Conservation (phyloP, 2,113 vertebrate genomes). For the Ailuropoda melanoleuca region DNA sequence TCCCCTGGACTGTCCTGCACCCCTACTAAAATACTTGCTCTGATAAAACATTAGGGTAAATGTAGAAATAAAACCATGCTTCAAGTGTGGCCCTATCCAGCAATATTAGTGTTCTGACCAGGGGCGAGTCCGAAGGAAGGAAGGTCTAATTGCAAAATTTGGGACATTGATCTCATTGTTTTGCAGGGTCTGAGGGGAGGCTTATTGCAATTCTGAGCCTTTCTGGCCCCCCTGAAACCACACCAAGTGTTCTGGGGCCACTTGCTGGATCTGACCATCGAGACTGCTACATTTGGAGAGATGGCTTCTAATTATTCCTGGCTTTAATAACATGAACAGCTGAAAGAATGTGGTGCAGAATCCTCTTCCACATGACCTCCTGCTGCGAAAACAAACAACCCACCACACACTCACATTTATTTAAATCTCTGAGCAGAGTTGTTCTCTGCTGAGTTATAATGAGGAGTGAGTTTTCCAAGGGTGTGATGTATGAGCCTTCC, state of each 20-base stretch:
- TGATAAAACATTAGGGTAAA: not conserved
- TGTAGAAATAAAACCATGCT: not conserved
- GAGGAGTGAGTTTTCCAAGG: not conserved
- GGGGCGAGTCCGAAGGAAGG: not conserved
- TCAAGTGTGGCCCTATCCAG: not conserved
- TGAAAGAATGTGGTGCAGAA: not conserved
- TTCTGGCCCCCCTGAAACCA: not conserved
- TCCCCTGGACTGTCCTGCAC: rapidly evolving
- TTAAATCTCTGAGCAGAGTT: not conserved
- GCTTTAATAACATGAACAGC: not conserved
- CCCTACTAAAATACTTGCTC: not conserved
- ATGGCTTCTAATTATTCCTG: not conserved
- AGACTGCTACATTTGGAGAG: not conserved
- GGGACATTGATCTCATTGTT: not conserved
- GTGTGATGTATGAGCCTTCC: conserved; percentile 41
- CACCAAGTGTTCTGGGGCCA: not conserved
- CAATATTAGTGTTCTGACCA: not conserved
- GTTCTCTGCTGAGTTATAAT: not conserved
- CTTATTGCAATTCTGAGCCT: no score
- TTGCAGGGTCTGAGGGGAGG: not conserved
- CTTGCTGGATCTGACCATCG: not conserved
- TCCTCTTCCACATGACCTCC: not conserved
- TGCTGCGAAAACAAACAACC: not conserved
- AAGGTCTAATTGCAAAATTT: not conserved
- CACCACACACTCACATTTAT: not conserved